These are phyloP conservation scores for Heliconius sara DNA, from an alignment of 2,888 invertebrate species.

Conservation along the genomic window DNA sequence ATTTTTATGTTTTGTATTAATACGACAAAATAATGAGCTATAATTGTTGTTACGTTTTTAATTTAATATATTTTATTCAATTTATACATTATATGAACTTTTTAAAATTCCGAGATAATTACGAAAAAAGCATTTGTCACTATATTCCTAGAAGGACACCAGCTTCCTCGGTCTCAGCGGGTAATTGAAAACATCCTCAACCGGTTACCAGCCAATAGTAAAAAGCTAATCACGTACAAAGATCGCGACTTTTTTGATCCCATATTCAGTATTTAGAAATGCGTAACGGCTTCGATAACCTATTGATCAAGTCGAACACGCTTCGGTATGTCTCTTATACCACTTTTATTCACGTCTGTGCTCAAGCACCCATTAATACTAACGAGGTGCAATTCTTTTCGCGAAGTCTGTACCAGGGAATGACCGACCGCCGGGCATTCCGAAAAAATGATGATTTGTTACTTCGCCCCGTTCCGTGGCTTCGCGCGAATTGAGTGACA, in stretches of 20 bases:
- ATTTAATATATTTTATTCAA: not conserved
- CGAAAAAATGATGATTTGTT: constrained; percentile 81
- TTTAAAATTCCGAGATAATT: not conserved
- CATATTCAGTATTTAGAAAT: constrained; percentile 44
- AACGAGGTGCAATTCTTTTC: constrained; percentile 77
- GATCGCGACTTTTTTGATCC: constrained; percentile 37
- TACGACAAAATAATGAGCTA: too few relatives aligned
- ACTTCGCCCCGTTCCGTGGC: constrained; percentile 65
- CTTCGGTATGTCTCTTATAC: constrained; percentile 45
- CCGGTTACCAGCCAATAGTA: constrained; percentile 28
- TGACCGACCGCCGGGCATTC: constrained; percentile 60
- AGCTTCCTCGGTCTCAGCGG: constrained; percentile 30
- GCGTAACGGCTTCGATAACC: constrained; percentile 36
- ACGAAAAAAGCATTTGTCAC: constrained; percentile 8
- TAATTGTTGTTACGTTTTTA: too few relatives aligned
- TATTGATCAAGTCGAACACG: constrained; percentile 28
- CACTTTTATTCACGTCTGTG: constrained; percentile 60
- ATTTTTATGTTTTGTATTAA: too few relatives aligned
- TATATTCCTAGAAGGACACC: constrained; percentile 12
- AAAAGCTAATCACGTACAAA: constrained; percentile 40
- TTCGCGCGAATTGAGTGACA: constrained; percentile 78
- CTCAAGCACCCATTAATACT: constrained; percentile 76
- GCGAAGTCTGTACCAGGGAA: constrained; percentile 64
- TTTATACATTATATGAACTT: not conserved
- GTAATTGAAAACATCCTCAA: constrained; percentile 42